Percentiles rank a stretch among this genome's conserved stretches.
Conservation (phyloP, 2,888 invertebrate genomes). For the Phyllotreta cruciferae region DNA sequence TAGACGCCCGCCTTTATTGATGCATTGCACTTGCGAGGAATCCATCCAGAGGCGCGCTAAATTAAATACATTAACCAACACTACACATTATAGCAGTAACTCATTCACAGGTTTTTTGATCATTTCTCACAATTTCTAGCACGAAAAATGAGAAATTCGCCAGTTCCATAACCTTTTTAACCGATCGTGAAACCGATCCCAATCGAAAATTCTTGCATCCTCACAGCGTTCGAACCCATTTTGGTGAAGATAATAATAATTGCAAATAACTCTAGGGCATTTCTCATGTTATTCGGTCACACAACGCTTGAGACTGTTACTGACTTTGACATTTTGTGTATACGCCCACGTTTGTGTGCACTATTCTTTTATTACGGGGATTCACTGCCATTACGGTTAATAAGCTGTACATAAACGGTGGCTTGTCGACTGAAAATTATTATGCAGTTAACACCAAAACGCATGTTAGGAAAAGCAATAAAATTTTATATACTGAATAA, state of each 20-base stretch:
- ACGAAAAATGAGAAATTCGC: background rate
- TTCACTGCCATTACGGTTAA: background rate
- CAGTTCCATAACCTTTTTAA: constrained; percentile 7
- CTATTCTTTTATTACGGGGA: background rate
- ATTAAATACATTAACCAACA: too few species aligned
- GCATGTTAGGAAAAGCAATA: too few species aligned
- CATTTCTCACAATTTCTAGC: background rate
- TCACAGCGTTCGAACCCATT: background rate
- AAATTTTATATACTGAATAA: too few species aligned
- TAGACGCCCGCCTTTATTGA: too few species aligned
- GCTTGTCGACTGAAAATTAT: too few species aligned
- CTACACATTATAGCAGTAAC: too few species aligned
- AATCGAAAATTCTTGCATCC: constrained; percentile 10
- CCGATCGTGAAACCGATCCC: constrained; percentile 18
- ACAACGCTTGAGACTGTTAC: constrained; percentile 27
- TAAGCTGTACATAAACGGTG: too few species aligned
- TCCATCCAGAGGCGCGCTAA: too few species aligned
- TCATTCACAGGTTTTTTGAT: too few species aligned
- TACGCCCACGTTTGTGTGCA: constrained; percentile 33
- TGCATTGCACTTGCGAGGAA: too few species aligned
- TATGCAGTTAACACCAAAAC: too few species aligned
- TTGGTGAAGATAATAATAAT: constrained; percentile 20
- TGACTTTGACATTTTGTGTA: constrained; percentile 35
- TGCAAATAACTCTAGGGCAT: constrained; percentile 32
- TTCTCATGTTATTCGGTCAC: constrained; percentile 36